Evolutionary conservation across 2,888 invertebrate species (phyloP).

Genomic region (Athrips mouffetella): DNA sequence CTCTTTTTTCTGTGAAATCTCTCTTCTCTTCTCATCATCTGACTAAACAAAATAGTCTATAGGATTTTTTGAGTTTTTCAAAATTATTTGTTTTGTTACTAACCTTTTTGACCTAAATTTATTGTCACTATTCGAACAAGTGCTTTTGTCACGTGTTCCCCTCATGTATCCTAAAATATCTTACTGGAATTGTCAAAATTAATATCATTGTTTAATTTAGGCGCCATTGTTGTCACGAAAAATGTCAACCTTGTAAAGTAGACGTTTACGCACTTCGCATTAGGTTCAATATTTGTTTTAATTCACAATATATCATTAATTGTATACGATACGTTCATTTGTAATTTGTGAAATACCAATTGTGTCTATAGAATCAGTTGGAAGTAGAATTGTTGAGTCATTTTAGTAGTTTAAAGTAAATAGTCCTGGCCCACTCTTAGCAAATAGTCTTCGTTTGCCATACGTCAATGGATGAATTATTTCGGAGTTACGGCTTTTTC

Average conservation of each 20-base stretch:
- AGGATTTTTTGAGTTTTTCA: no score
- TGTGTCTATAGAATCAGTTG: constrained; percentile 1
- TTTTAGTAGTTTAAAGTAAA: neutral
- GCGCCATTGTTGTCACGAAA: constrained; percentile 8
- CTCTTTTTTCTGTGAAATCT: no score
- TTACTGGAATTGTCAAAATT: neutral
- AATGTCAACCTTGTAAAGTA: neutral
- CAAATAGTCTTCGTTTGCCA: neutral
- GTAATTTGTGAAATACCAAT: neutral
- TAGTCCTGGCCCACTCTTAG: neutral
- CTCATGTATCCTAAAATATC: neutral
- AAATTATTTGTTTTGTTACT: neutral
- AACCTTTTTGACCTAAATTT: neutral
- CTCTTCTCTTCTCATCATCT: no score
- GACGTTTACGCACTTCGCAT: neutral
- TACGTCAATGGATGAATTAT: constrained; percentile 4
- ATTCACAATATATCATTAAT: constrained; percentile 11
- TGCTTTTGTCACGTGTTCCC: neutral
- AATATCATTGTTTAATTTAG: constrained; percentile 4
- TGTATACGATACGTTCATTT: neutral
- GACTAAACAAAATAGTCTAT: no score
- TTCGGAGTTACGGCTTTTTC: neutral
- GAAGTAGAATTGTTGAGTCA: constrained; percentile 7
- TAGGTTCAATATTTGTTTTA: constrained; percentile 5
- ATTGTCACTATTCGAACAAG: neutral